These are phyloP conservation scores for Sclerurus mexicanus DNA, from an alignment of 2,113 vertebrate species.

Conservation along the genomic window DNA sequence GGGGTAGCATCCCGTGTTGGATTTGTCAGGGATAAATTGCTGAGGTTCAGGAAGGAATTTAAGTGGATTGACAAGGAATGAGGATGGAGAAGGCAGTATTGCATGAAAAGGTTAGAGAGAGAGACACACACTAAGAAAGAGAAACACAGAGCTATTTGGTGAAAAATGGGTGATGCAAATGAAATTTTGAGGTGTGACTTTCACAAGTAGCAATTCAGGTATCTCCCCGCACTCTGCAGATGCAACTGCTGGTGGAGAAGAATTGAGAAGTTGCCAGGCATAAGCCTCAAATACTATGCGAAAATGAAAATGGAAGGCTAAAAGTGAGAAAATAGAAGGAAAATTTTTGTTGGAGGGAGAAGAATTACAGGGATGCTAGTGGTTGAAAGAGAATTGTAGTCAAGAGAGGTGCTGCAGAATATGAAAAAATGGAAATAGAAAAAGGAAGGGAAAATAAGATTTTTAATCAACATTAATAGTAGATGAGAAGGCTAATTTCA, in stretches of 20 bases:
- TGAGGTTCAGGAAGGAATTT: background rate
- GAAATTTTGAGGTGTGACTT: background rate
- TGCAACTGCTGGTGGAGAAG: background rate
- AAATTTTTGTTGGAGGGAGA: background rate
- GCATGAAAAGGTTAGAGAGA: background rate
- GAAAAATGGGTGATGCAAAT: background rate
- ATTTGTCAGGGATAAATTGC: background rate
- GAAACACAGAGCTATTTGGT: background rate
- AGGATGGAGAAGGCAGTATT: background rate
- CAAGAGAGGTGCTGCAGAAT: background rate
- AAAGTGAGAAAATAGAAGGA: background rate
- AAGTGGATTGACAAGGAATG: background rate
- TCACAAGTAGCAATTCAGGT: background rate
- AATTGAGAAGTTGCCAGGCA: rapidly evolving
- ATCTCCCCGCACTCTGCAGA: background rate
- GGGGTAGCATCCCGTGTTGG: background rate
- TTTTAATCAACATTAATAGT: background rate
- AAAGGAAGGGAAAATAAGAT: background rate
- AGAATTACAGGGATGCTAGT: background rate
- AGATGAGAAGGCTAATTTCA: background rate
- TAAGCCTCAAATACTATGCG: background rate
- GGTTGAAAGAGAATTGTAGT: background rate
- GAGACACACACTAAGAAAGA: background rate
- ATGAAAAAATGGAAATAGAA: background rate
- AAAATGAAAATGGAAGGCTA: background rate